Evolutionary conservation across 2,888 invertebrate genomes (phyloP), one percentile per base, ranked within the genome.

Genomic region (Diadromus collaris): DNA sequence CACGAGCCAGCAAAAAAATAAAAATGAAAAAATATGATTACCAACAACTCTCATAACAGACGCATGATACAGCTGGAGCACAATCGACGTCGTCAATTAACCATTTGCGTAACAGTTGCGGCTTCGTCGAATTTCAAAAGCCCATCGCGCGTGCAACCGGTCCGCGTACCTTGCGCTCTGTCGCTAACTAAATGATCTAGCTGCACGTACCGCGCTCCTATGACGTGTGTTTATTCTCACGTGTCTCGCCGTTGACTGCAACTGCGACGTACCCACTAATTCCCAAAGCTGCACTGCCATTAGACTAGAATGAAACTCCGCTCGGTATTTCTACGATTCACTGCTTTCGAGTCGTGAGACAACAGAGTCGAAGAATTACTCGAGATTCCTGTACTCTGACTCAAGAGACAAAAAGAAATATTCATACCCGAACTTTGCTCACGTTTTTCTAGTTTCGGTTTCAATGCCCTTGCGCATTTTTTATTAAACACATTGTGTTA

Each of bases 211-310:
- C 56, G 7, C 51, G 10, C 21, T 21, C 24, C 51, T 51, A 27
- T 56, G 56, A 56, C 56, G 56, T 27, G 32, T 19, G 19, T 56
- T 56, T 56, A 56, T 51, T 56, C 56, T 56, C 56, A 56, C 56
- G 32, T 56, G 56, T 56, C 56, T 27, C 56, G n/a, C 29, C 16
- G 27, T 29, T 5, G 24, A 56, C 27, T 27, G 56, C 32, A 19
- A 56, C 56, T 56, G n/a, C 56, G 29, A 32, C n/a, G 56, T 29
- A 56, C 6, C 27, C n/a, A 27, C 56, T 32, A 27, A 32, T 56
- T 56, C 32, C 7, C 13, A 29, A 56, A 51, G 51, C 48, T 27
- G n/a, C 32, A 32, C 27, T 24, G 32, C 56, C 32, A 56, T 56
- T 56, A 56, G 56, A 56, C 56, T n/a, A n/a, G n/a, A 56, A 56